Evolutionary conservation across 2,888 invertebrate genomes (phyloP), one percentile per base, ranked within the genome.

Genomic region (Cryptocephalus primarius): DNA sequence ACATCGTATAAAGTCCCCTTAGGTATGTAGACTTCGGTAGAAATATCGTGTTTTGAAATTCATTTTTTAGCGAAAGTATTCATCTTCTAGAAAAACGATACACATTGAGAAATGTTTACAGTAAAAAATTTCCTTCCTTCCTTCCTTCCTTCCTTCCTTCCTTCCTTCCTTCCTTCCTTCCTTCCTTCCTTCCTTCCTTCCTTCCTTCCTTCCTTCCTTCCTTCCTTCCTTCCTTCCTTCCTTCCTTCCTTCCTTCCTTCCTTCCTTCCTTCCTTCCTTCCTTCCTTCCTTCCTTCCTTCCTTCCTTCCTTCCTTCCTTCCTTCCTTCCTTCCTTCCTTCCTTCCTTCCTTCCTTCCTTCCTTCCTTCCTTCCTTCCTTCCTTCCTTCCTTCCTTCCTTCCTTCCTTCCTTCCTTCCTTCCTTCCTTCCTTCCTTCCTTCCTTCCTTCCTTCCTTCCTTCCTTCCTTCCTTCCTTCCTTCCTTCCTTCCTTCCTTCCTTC

Each of bases 61-160:
- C n/a, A n/a, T n/a, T n/a, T n/a, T n/a, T n/a, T n/a, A n/a, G n/a
- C n/a, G n/a, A n/a, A n/a, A n/a, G n/a, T n/a, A n/a, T n/a, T n/a
- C n/a, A n/a, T n/a, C n/a, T n/a, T n/a, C n/a, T n/a, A n/a, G n/a
- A n/a, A n/a, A n/a, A n/a, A n/a, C n/a, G n/a, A n/a, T n/a, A n/a
- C n/a, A n/a, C n/a, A n/a, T n/a, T n/a, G n/a, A n/a, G n/a, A n/a
- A n/a, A n/a, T n/a, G n/a, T n/a, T n/a, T n/a, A n/a, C n/a, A n/a
- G n/a, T n/a, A n/a, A n/a, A n/a, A n/a, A n/a, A n/a, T n/a, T 44
- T 44, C 39, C 38, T 44, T 43, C 33, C 39, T 36, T 44, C 34
- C 34, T 46, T 46, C 36, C 32, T 46, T 46, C 43, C 34, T 46
- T 44, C 43, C 13, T 46, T 43, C 34, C 43, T 43, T 46, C 31